These are phyloP conservation scores for Arothron firmamentum DNA, from an alignment of 2,113 vertebrate species.

Conservation along the genomic window DNA sequence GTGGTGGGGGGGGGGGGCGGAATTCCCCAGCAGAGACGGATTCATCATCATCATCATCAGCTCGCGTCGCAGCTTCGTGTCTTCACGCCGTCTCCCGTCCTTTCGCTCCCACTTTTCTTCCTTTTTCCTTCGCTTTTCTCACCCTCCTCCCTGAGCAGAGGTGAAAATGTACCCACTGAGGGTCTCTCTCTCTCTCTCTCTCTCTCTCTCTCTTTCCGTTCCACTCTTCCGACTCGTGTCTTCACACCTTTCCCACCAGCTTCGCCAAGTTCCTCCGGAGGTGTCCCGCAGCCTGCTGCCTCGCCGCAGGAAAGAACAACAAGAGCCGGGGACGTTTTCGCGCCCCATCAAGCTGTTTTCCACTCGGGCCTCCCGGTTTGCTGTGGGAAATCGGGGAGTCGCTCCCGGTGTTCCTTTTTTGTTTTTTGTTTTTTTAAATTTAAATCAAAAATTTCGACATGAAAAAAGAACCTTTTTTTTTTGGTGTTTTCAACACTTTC, in stretches of 20 bases:
- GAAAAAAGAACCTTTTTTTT: too few relatives aligned
- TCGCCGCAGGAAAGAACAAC: slow-evolving; percentile 43
- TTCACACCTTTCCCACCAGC: slow-evolving; percentile 57
- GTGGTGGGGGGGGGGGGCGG: too few relatives aligned
- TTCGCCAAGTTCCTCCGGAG: slow-evolving; percentile 55
- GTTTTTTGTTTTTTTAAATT: too few relatives aligned
- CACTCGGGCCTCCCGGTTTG: background rate
- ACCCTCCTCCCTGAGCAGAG: slow-evolving; percentile 43
- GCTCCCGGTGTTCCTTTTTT: too few relatives aligned
- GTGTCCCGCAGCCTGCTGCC: slow-evolving; percentile 44
- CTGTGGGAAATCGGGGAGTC: too few relatives aligned
- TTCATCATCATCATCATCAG: too few relatives aligned
- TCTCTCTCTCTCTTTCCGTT: slow-evolving; percentile 28
- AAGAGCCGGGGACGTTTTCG: slow-evolving; percentile 26
- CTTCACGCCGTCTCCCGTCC: background rate
- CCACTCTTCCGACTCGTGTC: slow-evolving; percentile 24
- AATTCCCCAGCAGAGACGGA: slow-evolving; percentile 29
- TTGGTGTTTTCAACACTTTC: too few relatives aligned
- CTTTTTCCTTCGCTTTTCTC: slow-evolving; percentile 30
- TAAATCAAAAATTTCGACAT: too few relatives aligned
- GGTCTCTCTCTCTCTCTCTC: slow-evolving; percentile 34
- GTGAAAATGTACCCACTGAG: slow-evolving; percentile 59
- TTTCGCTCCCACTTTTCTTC: slow-evolving; percentile 1
- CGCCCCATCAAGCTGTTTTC: slow-evolving; percentile 40
- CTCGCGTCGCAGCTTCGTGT: slow-evolving; percentile 16